Percentiles rank a stretch among this genome's conserved stretches.
These are phyloP conservation scores for Gandaritis pyraliata DNA, from an alignment of 2,888 invertebrate genomes.

Conservation along the genomic window DNA sequence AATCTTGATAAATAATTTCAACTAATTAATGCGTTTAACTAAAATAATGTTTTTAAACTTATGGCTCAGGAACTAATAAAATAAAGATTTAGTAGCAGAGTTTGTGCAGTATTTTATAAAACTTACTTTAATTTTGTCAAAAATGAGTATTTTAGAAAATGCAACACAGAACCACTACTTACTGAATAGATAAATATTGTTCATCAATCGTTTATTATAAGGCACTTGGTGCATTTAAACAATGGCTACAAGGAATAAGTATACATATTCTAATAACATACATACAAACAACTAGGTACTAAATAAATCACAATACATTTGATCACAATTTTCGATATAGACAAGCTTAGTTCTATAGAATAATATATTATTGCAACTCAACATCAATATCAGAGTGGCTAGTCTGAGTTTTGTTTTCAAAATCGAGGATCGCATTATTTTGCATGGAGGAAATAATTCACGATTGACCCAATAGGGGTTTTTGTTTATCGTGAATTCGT, in stretches of 20 bases:
- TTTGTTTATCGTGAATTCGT: too few species aligned
- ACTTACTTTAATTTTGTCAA: not conserved
- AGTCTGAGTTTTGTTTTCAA: too few species aligned
- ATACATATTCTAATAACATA: not conserved
- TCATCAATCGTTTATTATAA: constrained; percentile 23
- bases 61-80: too few species aligned
- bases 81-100: not conserved
- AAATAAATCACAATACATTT: constrained; percentile 48
- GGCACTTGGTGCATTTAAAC: constrained; percentile 46
- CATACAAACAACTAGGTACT: constrained; percentile 31
- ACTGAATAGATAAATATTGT: not conserved
- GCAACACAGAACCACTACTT: not conserved
- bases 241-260: constrained; percentile 26
- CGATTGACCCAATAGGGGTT: too few species aligned
- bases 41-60: too few species aligned
- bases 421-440: too few species aligned
- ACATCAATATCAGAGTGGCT: too few species aligned
- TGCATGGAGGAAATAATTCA: too few species aligned
- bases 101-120: not conserved
- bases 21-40: too few species aligned
- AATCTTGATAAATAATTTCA: too few species aligned
- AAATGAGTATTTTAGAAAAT: not conserved
- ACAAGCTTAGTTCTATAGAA: not conserved
- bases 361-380: too few species aligned
- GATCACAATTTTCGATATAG: constrained; percentile 38